phyloP scores from a whole-genome alignment of 2,797 vertebrate genomes.

The Epinephelus coioides region DNA sequence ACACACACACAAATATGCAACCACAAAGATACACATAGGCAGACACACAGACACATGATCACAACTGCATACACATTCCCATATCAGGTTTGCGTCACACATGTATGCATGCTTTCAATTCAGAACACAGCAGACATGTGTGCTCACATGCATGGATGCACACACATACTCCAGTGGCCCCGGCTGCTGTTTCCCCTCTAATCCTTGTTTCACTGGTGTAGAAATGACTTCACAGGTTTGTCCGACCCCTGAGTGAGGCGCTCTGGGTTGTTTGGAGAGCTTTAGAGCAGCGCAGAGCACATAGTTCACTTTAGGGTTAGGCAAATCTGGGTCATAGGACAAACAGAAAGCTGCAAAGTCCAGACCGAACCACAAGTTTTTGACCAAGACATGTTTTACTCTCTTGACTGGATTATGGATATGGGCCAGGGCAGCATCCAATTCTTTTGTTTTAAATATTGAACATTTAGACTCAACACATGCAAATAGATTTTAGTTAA shows the following conservation, averaged over 20 bases:
- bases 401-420: too few relatives aligned
- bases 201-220: conserved; percentile 30
- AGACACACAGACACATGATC: not conserved
- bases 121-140: conserved; percentile 29
- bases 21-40: not conserved
- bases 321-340: conserved; percentile 27
- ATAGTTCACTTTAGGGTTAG: conserved; percentile 35
- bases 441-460: not conserved
- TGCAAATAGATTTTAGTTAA: not conserved
- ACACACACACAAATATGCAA: not conserved
- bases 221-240: conserved; percentile 34
- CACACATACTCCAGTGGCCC: not conserved
- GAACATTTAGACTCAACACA: not conserved
- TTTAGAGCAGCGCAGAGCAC: conserved; percentile 10
- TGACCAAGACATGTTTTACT: not conserved
- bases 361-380: conserved; percentile 1
- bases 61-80: not conserved
- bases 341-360: conserved; percentile 28
- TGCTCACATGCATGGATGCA: conserved; percentile 2
- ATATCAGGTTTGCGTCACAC: conserved; percentile 11
- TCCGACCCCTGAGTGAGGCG: conserved; percentile 1
- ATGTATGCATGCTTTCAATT: conserved; percentile 27
- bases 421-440: not conserved
- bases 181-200: conserved; percentile 19
- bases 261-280: conserved; percentile 31